Evolutionary conservation across 2,797 vertebrate species (phyloP), one percentile per base, ranked within the genome.

Genomic region (Tolypeutes matacus): DNA sequence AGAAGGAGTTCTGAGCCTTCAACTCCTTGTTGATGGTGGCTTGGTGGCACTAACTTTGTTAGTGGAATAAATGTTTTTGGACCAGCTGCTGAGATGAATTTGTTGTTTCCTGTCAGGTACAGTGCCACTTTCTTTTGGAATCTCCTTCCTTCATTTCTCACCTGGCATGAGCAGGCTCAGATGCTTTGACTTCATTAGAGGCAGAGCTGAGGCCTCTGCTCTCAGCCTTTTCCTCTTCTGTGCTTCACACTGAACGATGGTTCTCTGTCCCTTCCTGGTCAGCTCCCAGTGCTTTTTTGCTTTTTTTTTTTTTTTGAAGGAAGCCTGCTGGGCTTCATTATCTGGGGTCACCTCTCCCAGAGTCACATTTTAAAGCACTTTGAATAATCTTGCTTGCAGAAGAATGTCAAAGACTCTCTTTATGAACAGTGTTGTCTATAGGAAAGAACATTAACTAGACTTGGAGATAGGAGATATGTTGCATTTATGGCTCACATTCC

Each of bases 11-110:
- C n/a, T n/a, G n/a, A n/a, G n/a, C n/a, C n/a, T n/a, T n/a, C n/a
- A n/a, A n/a, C n/a, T n/a, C n/a, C n/a, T n/a, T n/a, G n/a, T n/a
- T n/a, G 82, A 9, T 73, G 18, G 6, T 89, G 86, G 86, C 62
- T 53, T 31, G 23, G 62, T 46, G n/a, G n/a, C 42, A 60, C 51
- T 10, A 27, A 91, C 91, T 96, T 97, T 92, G 86, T 96, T 96
- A 93, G 86, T 2, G 36, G 73, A 76, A 94, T 84, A 62, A 90
- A 83, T 96, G 89, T 90, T 95, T 82, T 20, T 14, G 3, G 88
- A 87, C 73, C n/a, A 17, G 36, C 91, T n/a, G 60, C 87, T 46
- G 70, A 94, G 94, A 96, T 96, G 81, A 76, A 94, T 76, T 0
- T 29, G 7, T n/a, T 49, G 42, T 75, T 69, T 83, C 42, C 92